Base-by-base conservation (phyloP, 2,797 vertebrate species). In the Tinamus major region DNA sequence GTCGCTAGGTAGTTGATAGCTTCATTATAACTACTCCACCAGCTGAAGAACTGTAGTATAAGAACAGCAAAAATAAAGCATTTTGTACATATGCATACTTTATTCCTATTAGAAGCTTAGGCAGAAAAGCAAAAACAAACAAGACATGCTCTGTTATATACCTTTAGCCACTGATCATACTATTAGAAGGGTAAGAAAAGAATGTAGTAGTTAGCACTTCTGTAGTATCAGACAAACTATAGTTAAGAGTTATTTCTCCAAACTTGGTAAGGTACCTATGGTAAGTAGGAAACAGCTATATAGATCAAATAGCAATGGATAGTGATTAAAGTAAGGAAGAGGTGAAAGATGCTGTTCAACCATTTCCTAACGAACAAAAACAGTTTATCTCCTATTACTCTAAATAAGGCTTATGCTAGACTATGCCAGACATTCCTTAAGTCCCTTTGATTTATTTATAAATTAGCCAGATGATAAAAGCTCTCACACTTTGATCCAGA, bases 11-110 rank as follows among this genome's bases (percentile, higher is more conserved):
- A 99, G 97, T 98, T 99, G 97, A 99, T 99, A 84, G 99, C 99
- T 97, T 99, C 99, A 13, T 99, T 99, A 95, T 99, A 99, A 97
- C 99, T 99, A 96, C 98, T 99, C 98, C 98, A 98, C 99, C 99
- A 99, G 97, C 99, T 99, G 98, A 99, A 99, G 97, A 98, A 99
- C 99, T 99, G 92, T 23, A 97, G 97, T 84, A 94, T 77, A 93
- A 95, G 51, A 96, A 96, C 10, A 87, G 87, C 37, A 88, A 21
- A 37, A 68, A 29, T 94, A 65, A 95, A 49, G 70, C n/a, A n/a
- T 21, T 89, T 83, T n/a, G 80, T 56, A 89, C 14, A 55, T 51
- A 81, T 6, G 53, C 39, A 71, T 27, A n/a, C 29, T 31, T 89
- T 58, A 55, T 37, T 87, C 72, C 42, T 71, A 87, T 76, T 55